Conservation (phyloP, 37 sponge, comb jelly and placozoan genomes). For the Petrosia ficiformis region DNA sequence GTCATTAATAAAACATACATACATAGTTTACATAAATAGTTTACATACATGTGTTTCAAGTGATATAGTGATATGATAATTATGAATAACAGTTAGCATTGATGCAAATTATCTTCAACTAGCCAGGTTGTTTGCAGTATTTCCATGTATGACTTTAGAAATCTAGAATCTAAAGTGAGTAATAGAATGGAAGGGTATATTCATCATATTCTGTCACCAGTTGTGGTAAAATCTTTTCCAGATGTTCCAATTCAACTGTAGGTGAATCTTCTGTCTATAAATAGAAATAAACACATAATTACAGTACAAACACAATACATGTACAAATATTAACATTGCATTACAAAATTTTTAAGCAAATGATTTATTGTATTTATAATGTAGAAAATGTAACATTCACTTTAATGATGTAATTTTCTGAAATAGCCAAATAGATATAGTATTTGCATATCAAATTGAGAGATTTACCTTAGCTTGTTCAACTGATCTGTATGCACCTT, state of each 20-base stretch:
- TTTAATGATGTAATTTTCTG: no score
- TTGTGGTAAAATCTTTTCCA: conserved; percentile 78
- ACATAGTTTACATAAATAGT: no score
- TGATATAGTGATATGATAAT: no score
- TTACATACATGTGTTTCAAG: background rate
- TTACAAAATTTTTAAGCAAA: background rate
- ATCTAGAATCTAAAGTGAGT: no score
- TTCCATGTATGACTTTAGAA: no score
- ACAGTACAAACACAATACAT: background rate
- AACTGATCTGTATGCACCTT: conserved; percentile 63
- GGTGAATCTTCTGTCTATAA: conserved; percentile 53
- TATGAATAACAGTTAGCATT: no score
- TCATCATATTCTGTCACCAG: no score
- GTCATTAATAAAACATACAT: background rate
- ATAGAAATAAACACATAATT: background rate
- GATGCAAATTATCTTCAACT: no score
- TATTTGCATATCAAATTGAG: background rate
- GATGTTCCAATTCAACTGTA: conserved; percentile 66
- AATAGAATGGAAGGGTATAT: no score
- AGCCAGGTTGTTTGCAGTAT: no score
- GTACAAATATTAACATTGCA: background rate
- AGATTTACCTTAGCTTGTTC: conserved; percentile 67
- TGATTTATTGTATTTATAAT: no score
- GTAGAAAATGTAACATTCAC: no score
- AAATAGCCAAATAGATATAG: background rate